Base-by-base conservation (phyloP, 2,113 vertebrate genomes). In the Pseudorhombus dupliciocellatus region DNA sequence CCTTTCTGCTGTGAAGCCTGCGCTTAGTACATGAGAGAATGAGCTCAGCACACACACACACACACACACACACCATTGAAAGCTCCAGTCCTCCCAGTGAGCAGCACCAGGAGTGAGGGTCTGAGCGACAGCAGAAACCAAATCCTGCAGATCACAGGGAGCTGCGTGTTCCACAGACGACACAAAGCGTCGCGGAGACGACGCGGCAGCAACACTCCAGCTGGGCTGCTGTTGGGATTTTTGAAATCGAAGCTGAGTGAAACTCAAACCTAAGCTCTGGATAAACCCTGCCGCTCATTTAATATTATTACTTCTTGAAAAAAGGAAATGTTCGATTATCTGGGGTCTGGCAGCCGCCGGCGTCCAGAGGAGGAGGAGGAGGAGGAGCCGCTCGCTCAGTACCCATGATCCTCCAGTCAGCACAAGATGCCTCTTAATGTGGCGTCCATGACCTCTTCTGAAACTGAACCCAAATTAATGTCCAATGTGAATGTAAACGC, bases 1-100 rank as follows among this genome's bases (percentile, higher is more conserved):
- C 69, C 60, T 84, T 86, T 76, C 80, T 77, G 70, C 88, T 73
- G 72, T 72, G 70, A 79, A 85, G 77, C 77, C 48, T 30, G 71
- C 51, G 83, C 63, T 88, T 67, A 70, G 64, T 68, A 68, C 75
- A 81, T 81, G 70, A 75, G 79, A 85, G 70, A 79, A 75, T 20
- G 51, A 62, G 70, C 75, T 85, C 76, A 53, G 50, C 26, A 34
- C 34, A 34, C 34, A 12, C 34, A 34, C 34, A 12, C 10, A 34
- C 31, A 34, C 8, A 9, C 31, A 34, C 34, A 34, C 20, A 7
- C 21, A 28, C 55, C 80, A 46, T 1, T 66, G 71, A 72, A 40
- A 85, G 70, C 48, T 54, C 24, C 66, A 42, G 40, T 9, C 60
- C 60, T 65, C 51, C 62, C 44, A 53, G 73, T n/a, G 16, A 65